Evolutionary conservation across 2,888 invertebrate genomes (phyloP), one percentile per base, ranked within the genome.

Genomic region (Drosophila nr. perissopoda): DNA sequence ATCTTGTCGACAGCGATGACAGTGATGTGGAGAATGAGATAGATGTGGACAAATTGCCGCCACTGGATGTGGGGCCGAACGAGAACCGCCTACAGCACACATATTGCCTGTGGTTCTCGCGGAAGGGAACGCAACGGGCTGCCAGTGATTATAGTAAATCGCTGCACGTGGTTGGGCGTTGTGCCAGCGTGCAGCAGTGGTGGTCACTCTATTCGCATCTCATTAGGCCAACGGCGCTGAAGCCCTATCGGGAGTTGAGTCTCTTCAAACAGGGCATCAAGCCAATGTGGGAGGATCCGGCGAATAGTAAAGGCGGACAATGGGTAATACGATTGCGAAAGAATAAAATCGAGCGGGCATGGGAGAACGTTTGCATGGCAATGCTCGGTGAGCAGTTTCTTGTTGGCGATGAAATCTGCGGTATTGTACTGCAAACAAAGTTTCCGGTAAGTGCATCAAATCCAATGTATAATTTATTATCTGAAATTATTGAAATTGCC

Each of bases 201-300:
- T 99, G 99, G 99, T 96, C 96, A 42, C 94, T 98, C 73, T 99
- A 99, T 94, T 96, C 97, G 92, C 98, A 99, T 94, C 94, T 99
- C 90, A 95, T 96, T 80, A 95, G 98, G 89, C 97, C 99, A 59
- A 96, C 97, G 67, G 98, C 99, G 90, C 95, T 99, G 87, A 96
- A 97, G 51, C 97, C 97, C 25, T 97, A 98, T 90, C 96, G 98
- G 90, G 99, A 99, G 94, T 96, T 99, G 91, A 99, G 99, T 93
- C 95, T 99, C 73, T 99, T 99, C 94, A 99, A 99, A 95, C 92
- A 98, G 89, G 99, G 99, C 83, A 99, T 99, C 90, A 98, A 98
- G 93, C 99, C 99, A 29, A 99, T 99, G 97, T 99, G 99, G 99
- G 99, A 99, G 95, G 99, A 99, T 93, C 96, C 96, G 69, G 98